Evolutionary conservation across 2,797 vertebrate species (phyloP).

Genomic region (Betta splendens): DNA sequence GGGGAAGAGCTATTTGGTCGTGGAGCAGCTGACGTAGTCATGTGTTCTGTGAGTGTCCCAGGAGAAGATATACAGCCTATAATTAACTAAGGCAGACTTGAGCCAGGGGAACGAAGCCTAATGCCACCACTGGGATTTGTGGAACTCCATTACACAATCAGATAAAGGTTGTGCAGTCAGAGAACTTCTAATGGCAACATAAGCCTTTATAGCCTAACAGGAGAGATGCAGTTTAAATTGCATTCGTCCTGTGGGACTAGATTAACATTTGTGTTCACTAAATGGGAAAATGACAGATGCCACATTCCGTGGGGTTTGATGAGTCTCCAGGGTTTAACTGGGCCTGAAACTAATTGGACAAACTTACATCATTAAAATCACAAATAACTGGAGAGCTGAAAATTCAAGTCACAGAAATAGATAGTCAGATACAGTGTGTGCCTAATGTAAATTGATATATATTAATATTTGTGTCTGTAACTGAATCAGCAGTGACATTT

Average conservation of each 20-base stretch:
- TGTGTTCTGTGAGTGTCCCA: constrained; percentile 65
- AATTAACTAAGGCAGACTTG: constrained; percentile 70
- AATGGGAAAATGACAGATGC: not conserved
- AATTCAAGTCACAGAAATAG: too few species aligned
- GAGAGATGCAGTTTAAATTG: constrained; percentile 4
- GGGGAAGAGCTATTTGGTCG: not conserved
- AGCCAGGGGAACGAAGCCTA: constrained; percentile 67
- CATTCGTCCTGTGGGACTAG: not conserved
- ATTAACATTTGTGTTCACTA: not conserved
- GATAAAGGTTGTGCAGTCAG: constrained; percentile 62
- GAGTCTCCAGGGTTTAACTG: not conserved
- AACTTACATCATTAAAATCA: not conserved
- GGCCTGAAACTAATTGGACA: too few species aligned
- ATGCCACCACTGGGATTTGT: constrained; percentile 76
- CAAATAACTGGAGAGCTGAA: too few species aligned
- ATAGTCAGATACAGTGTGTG: too few species aligned
- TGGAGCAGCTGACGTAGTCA: constrained; percentile 47
- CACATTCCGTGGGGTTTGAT: not conserved
- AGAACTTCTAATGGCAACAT: constrained; percentile 44
- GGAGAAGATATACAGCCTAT: constrained; percentile 71
- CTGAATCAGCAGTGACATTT: too few species aligned
- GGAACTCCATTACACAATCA: constrained; percentile 78
- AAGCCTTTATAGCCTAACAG: constrained; percentile 28
- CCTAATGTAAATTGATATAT: too few species aligned
- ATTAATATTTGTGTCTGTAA: not conserved